Evolutionary conservation across 2,888 invertebrate species (phyloP).

Genomic region (Vanessa cardui): DNA sequence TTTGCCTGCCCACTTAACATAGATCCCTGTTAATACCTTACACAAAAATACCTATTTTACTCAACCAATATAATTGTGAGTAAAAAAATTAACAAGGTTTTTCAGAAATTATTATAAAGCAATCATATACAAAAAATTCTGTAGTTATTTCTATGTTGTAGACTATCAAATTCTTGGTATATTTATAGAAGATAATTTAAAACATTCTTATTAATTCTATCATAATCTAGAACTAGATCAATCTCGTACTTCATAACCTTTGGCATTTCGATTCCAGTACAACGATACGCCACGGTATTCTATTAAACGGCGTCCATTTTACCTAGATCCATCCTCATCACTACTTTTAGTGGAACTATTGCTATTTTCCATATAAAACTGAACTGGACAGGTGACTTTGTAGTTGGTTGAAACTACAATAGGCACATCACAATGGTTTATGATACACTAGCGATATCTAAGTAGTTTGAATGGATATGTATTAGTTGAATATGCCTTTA

Average conservation of each 20-base stretch:
- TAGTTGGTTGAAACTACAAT: slow-evolving; percentile 43
- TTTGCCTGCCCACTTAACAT: too few relatives aligned
- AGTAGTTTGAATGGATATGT: slow-evolving; percentile 22
- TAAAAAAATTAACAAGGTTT: too few relatives aligned
- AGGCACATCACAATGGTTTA: slow-evolving; percentile 47
- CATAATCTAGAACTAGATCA: neutral
- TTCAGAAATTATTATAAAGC: too few relatives aligned
- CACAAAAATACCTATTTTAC: too few relatives aligned
- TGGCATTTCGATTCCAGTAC: neutral
- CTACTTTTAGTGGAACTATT: slow-evolving; percentile 38
- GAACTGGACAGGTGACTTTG: slow-evolving; percentile 40
- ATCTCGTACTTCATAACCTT: slow-evolving; percentile 6
- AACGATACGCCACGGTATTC: neutral
- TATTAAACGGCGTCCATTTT: slow-evolving; percentile 18
- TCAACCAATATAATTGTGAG: too few relatives aligned
- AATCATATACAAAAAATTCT: too few relatives aligned
- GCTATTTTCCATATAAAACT: slow-evolving; percentile 25
- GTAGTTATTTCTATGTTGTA: too few relatives aligned
- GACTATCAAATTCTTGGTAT: too few relatives aligned
- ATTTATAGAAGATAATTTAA: too few relatives aligned
- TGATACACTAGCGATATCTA: slow-evolving; percentile 42
- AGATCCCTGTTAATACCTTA: too few relatives aligned
- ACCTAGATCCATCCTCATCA: slow-evolving; percentile 18
- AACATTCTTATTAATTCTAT: too few relatives aligned
- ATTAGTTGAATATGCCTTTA: neutral